A percentile compares a stretch with the other conserved stretches of the same genome.
Conservation (phyloP, 2,113 vertebrate species). For the Agapornis roseicollis region DNA sequence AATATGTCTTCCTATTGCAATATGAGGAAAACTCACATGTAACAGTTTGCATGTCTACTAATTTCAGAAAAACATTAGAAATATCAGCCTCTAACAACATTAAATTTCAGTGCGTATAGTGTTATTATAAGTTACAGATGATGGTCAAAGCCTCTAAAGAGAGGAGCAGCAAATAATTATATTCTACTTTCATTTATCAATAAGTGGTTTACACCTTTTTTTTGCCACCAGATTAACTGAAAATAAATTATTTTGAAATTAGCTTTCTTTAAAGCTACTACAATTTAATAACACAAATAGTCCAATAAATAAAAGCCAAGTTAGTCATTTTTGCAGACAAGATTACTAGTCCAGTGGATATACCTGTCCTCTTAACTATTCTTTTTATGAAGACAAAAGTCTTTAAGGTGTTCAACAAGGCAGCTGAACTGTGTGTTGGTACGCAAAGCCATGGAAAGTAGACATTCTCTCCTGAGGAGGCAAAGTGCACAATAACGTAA, state of each 20-base stretch:
- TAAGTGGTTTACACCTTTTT: conserved; percentile 33
- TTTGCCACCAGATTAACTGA: background rate
- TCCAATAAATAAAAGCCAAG: conserved; percentile 42
- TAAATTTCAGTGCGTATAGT: background rate
- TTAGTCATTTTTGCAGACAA: background rate
- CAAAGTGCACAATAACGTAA: background rate
- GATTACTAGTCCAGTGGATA: conserved; percentile 51
- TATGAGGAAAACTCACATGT: background rate
- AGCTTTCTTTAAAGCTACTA: conserved; percentile 24
- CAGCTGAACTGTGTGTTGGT: conserved; percentile 7
- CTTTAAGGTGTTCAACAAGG: conserved; percentile 21
- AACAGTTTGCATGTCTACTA: background rate
- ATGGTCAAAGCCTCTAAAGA: conserved; percentile 12
- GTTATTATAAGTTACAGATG: background rate
- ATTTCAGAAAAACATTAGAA: background rate
- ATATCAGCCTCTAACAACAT: background rate
- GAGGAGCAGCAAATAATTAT: conserved; percentile 32
- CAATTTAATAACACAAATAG: conserved; percentile 33
- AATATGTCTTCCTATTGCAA: background rate
- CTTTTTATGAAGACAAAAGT: conserved; percentile 4
- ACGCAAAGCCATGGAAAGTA: conserved; percentile 39
- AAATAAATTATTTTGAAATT: conserved; percentile 21
- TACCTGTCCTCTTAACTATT: conserved; percentile 27
- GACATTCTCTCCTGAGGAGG: conserved; percentile 1
- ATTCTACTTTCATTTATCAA: conserved; percentile 20